Base-by-base conservation (phyloP, 30 jellyfish, hydroid and myxozoan genomes). In the Aurelia aurita region DNA sequence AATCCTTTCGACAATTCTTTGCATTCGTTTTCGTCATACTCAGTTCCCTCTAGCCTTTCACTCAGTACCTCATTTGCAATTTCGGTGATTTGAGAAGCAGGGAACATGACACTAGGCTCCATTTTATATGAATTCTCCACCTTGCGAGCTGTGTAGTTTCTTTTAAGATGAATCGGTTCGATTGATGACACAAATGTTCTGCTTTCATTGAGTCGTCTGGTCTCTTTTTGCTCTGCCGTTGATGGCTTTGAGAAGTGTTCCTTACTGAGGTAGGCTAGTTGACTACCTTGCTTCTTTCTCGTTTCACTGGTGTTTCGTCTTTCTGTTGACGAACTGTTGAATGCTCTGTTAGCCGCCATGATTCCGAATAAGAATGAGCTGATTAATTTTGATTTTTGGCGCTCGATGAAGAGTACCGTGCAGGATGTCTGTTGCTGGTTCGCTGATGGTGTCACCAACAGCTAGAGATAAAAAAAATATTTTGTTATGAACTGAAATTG, bases 11-110 rank as follows among this genome's bases (percentile, higher is more conserved):
- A 70, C 22, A 60, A 5, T 25, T 62, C 49, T 21, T 25, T 83
- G 80, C 81, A 69, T 27, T 31, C 72, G 16, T 10, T 71, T 49
- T 83, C 93, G 23, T 83, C 87, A 55, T 83, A 83, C 26, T 16
- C 76, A 20, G 72, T 75, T 19, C 49, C 58, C 27, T 83, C 63
- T 22, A 83, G 31, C 12, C 29, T 69, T 39, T 57, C 18, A 16
- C 72, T 21, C 46, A 83, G 58, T 26, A 61, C 61, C 19, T 28
- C 57, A 13, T 49, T 34, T 15, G 81, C 93, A 7, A 83, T 69
- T 46, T 29, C 35, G 22, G 68, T 59, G 25, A 83, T 60, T 60
- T 83, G 74, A 18, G 59, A 20, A 31, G 87, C 25, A 21, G 93
- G 87, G 31, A 83, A 83, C 20, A 8, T 19, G 10, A 22, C 53